These are phyloP conservation scores for Oriolus oriolus DNA, from an alignment of 2,113 vertebrate species.

Conservation along the genomic window DNA sequence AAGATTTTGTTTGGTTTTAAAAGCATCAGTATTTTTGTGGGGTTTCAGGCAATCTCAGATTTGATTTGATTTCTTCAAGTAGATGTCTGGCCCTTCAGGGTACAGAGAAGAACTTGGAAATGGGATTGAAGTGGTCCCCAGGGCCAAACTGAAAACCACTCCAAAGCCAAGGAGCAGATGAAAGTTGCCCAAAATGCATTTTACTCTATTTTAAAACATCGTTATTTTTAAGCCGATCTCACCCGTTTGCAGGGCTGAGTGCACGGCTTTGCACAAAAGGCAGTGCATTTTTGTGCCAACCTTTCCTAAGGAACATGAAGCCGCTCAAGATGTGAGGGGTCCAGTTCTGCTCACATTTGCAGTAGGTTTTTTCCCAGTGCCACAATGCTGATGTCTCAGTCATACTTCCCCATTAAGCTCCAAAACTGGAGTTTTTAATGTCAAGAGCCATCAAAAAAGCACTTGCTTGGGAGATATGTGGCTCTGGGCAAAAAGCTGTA, in stretches of 20 bases:
- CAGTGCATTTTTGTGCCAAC: background rate
- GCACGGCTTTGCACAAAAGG: background rate
- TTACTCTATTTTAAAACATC: conserved; percentile 21
- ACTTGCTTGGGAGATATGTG: background rate
- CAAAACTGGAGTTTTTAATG: background rate
- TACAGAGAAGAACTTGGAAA: conserved; percentile 39
- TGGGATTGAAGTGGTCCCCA: conserved; percentile 44
- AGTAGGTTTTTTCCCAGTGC: background rate
- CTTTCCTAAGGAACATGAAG: background rate
- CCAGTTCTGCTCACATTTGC: background rate
- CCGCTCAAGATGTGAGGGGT: background rate
- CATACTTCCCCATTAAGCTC: background rate
- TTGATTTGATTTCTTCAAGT: conserved; percentile 41
- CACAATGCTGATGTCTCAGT: background rate
- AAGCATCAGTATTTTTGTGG: conserved; percentile 10
- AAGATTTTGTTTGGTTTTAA: conserved; percentile 23
- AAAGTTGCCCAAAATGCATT: conserved; percentile 43
- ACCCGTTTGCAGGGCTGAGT: background rate
- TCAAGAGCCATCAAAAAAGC: conserved; percentile 2
- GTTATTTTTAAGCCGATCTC: conserved; percentile 5
- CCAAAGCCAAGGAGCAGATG: conserved; percentile 23
- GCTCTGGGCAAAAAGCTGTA: background rate
- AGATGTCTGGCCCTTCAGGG: conserved; percentile 35
- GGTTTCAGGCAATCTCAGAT: conserved; percentile 20
- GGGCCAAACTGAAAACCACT: conserved; percentile 43